A percentile compares a stretch with the other conserved stretches of the same genome.
These are phyloP conservation scores for Synodontis membranacea DNA, from an alignment of 2,113 vertebrate species.

Conservation along the genomic window DNA sequence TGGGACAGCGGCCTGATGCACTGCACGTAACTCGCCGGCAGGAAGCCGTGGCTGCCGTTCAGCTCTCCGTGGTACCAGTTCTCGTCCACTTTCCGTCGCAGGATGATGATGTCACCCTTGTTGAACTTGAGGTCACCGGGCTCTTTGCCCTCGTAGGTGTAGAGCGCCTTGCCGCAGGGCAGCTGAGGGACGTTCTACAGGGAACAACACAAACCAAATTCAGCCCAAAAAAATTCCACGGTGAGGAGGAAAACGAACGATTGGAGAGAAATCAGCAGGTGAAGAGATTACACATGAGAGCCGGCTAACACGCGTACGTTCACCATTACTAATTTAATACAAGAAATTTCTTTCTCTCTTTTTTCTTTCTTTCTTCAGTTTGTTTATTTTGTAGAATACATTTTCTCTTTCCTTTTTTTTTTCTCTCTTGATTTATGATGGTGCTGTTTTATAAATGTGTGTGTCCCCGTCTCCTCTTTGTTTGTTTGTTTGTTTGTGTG, in stretches of 20 bases:
- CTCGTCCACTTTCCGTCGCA: conserved; percentile 91
- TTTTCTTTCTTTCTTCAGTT: background rate
- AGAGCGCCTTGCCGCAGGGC: conserved; percentile 92
- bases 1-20: conserved; percentile 87
- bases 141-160: conserved; percentile 93
- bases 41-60: conserved; percentile 89
- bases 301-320: background rate
- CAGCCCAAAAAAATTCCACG: no score
- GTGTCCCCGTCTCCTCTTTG: background rate
- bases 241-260: background rate
- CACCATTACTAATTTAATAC: background rate
- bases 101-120: conserved; percentile 94
- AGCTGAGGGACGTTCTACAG: conserved; percentile 84
- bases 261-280: background rate
- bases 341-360: background rate
- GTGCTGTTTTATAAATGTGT: background rate
- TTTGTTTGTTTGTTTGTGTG: background rate
- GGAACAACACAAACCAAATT: background rate
- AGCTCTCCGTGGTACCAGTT: conserved; percentile 97
- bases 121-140: conserved; percentile 93
- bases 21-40: conserved; percentile 95
- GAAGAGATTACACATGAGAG: background rate
- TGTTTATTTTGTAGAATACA: background rate
- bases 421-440: background rate
- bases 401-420: background rate